Conservation (phyloP, 2,797 vertebrate species). For the Trachops cirrhosus region DNA sequence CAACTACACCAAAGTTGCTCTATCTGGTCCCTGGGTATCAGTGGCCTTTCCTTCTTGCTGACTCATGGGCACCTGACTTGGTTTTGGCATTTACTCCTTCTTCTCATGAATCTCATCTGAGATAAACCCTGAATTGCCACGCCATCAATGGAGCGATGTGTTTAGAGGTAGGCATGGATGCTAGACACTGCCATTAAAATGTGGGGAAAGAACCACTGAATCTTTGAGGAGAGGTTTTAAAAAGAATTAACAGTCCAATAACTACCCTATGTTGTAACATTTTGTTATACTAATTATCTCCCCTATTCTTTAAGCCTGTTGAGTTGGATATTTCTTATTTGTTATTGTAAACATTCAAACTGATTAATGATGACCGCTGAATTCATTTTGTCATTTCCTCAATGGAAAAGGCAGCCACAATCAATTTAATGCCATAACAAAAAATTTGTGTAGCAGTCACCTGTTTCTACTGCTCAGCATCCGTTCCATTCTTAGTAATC, state of each 20-base stretch:
- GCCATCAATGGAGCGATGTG: neutral
- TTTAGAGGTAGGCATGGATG: neutral
- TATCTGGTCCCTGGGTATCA: neutral
- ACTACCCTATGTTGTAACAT: neutral
- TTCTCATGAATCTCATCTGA: neutral
- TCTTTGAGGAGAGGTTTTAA: neutral
- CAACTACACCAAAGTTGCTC: neutral
- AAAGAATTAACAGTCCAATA: neutral
- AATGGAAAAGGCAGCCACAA: slow-evolving; percentile 47
- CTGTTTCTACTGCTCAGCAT: neutral
- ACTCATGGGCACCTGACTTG: neutral
- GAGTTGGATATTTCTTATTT: slow-evolving; percentile 34
- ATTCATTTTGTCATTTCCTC: slow-evolving; percentile 45
- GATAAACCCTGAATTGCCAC: neutral
- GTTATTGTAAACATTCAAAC: slow-evolving; percentile 50
- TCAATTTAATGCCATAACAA: slow-evolving; percentile 20
- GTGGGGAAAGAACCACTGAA: neutral
- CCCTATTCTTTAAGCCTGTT: neutral
- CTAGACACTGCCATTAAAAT: neutral
- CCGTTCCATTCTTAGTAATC: neutral
- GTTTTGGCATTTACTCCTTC: neutral
- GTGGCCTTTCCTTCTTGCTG: neutral
- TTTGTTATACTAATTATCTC: neutral
- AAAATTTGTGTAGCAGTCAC: neutral
- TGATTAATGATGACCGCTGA: slow-evolving; percentile 44